phyloP scores from a whole-genome alignment of 1,140 invertebrate species.

The Drosophila santomea region DNA sequence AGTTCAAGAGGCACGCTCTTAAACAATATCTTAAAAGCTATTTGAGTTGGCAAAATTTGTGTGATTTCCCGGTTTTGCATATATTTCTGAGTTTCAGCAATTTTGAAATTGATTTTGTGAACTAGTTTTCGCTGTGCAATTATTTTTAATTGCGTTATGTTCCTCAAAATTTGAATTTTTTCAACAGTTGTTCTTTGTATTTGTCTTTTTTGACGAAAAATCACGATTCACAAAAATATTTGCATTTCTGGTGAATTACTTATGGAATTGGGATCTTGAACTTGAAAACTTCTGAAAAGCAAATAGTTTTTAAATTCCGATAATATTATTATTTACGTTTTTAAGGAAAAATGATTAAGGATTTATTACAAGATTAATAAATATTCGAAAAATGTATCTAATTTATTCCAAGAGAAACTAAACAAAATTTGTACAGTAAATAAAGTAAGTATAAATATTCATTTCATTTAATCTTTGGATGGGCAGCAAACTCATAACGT shows the following conservation, averaged over 20 bases:
- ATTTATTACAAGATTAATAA: too few species aligned
- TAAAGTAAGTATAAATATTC: not conserved
- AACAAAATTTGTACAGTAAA: too few species aligned
- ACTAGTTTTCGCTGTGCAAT: conserved; percentile 7
- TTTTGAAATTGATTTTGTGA: conserved; percentile 16
- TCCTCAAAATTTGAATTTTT: conserved; percentile 7
- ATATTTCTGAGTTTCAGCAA: conserved; percentile 15
- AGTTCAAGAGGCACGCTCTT: conserved; percentile 24
- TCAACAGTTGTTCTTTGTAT: not conserved
- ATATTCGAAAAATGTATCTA: too few species aligned
- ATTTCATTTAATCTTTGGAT: conserved; percentile 11
- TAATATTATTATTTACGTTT: not conserved
- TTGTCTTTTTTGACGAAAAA: not conserved
- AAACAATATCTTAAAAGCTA: conserved; percentile 3
- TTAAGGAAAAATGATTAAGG: too few species aligned
- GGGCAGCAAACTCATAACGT: conserved; percentile 11
- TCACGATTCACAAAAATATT: conserved; percentile 7
- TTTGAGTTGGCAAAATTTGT: conserved; percentile 2
- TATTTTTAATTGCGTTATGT: conserved; percentile 19
- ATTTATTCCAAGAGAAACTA: not conserved
- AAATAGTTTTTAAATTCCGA: not conserved
- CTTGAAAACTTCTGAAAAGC: not conserved
- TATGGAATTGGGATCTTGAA: not conserved
- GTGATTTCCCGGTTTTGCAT: conserved; percentile 28
- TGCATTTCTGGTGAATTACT: not conserved